phyloP scores from a whole-genome alignment of 2,113 vertebrate species.

The Noctilio leporinus region DNA sequence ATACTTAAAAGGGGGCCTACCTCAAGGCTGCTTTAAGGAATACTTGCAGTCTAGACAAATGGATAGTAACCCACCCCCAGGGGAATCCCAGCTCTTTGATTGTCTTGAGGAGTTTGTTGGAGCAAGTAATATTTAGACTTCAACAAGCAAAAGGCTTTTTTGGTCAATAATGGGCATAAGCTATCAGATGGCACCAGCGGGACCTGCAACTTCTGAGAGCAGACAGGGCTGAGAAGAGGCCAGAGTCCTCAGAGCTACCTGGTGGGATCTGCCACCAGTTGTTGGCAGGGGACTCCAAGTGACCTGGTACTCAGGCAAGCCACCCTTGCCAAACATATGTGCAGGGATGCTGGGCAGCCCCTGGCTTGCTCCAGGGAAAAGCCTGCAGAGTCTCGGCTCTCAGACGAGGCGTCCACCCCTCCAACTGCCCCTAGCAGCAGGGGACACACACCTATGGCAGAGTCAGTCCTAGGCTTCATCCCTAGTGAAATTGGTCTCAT shows the following conservation, averaged over 20 bases:
- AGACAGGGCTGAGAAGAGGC: not conserved
- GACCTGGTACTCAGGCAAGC: not conserved
- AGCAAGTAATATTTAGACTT: not conserved
- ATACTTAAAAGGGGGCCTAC: not conserved
- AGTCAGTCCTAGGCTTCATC: not conserved
- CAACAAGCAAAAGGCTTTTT: not conserved
- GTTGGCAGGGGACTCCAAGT: not conserved
- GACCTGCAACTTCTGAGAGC: not conserved
- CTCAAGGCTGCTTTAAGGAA: not conserved
- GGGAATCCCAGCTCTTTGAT: not conserved
- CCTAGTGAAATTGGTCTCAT: not conserved
- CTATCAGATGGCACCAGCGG: not conserved
- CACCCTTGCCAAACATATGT: not conserved
- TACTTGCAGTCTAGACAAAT: not conserved
- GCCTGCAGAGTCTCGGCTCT: no score
- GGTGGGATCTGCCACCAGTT: not conserved
- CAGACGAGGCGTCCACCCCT: not conserved
- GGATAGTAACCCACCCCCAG: not conserved
- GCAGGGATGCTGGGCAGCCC: not conserved
- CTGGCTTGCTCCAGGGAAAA: not conserved
- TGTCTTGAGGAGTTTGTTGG: not conserved
- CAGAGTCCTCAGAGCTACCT: not conserved
- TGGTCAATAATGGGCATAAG: not conserved
- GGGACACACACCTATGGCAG: rapidly evolving
- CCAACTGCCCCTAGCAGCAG: no score